Base-by-base conservation (phyloP, 2,113 vertebrate genomes). In the Talpa occidentalis region DNA sequence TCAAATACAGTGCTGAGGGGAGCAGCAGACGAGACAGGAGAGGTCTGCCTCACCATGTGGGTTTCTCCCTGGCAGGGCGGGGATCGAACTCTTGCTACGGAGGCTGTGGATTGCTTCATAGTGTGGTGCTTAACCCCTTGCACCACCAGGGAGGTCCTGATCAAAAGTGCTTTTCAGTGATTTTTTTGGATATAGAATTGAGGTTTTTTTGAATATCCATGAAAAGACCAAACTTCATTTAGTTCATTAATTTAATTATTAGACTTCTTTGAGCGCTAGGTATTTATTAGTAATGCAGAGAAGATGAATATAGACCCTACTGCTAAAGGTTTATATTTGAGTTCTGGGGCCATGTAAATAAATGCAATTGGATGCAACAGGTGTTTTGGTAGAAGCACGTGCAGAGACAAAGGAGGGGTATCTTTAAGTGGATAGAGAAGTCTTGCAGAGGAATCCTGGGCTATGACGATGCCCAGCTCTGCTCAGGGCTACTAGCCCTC, bases 191-290 rank as follows among this genome's bases (percentile, higher is more conserved):
- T 32, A 6, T 60, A 54, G 28, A 70, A 54, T 6, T 52, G 30
- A 11, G 4, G 2, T 24, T 47, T 54, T 64, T 83, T 49, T 92
- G 42, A 89, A 70, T 59, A 49, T 5, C 30, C 10, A 6, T 12
- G 11, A 90, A 70, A 79, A 79, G 32, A 44, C 32, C 44, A 82
- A 74, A 76, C 5, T 62, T 74, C 17, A 64, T 83, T 66, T 94
- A n/a, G 49, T 74, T 91, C 7, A 60, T 24, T 87, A 64, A 76
- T 56, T 79, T 42, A 54, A 81, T 73, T 64, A 42, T 64, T 3
- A 8, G 9, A 52, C 85, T 72, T 83, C 52, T 64, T 82, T 56
- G 67, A 88, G 40, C 30, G 15, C 47, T 15, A 79, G 2, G 21
- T 64, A 12, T 86, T 94, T 79, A 62, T 47, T 52, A 56, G 47